Evolutionary conservation across 1,140 invertebrate species (phyloP).

Genomic region (Rhizoglyphus robini): DNA sequence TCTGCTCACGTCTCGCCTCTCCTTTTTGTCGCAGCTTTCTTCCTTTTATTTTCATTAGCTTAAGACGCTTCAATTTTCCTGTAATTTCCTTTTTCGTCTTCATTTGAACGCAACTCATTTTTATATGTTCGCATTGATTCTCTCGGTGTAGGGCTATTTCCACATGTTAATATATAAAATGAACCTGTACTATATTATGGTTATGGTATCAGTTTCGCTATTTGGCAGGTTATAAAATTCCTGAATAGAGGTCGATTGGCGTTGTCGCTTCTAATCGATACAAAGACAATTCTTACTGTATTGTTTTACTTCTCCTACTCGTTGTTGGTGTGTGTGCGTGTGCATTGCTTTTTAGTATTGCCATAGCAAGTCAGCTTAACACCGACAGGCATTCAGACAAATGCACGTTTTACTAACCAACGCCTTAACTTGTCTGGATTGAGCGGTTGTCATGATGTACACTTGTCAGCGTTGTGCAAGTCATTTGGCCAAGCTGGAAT

Average conservation of each 20-base stretch:
- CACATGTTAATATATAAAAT: no score
- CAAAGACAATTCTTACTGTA: no score
- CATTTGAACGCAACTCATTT: background rate
- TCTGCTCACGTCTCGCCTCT: background rate
- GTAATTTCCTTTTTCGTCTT: background rate
- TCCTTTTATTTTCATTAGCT: background rate
- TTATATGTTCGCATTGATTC: background rate
- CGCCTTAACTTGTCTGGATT: background rate
- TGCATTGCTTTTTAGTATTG: background rate
- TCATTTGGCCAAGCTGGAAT: background rate
- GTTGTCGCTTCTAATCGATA: no score
- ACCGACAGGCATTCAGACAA: no score
- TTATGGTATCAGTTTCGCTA: no score
- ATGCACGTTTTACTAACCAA: background rate
- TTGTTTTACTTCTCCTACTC: no score
- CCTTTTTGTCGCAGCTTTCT: background rate
- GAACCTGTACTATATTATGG: no score
- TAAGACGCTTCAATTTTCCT: background rate
- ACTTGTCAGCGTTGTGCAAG: background rate
- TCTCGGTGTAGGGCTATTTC: background rate
- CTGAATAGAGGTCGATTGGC: no score
- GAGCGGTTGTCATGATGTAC: background rate
- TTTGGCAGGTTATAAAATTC: no score
- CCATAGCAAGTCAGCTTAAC: background rate
- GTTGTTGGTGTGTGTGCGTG: background rate